These are phyloP conservation scores for Leptopilina syphax DNA, from an alignment of 2,888 invertebrate genomes.

Conservation along the genomic window DNA sequence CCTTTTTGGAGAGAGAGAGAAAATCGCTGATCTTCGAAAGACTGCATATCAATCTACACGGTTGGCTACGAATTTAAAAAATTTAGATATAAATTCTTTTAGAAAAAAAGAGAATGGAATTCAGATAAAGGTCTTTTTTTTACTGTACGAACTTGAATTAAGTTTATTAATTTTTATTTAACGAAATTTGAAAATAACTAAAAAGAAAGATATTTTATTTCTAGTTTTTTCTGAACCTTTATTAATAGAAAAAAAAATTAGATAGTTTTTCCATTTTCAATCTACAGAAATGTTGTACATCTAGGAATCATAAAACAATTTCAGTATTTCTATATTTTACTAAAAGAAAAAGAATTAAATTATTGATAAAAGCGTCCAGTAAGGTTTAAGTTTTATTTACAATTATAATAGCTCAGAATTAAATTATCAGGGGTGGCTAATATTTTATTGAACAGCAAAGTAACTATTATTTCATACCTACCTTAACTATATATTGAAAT, in stretches of 20 bases:
- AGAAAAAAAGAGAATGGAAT: background rate
- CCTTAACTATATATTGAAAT: too few species aligned
- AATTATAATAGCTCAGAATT: background rate
- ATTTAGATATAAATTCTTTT: background rate
- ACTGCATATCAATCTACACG: conserved; percentile 31
- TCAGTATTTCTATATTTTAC: background rate
- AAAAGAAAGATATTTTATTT: background rate
- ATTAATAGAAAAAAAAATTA: background rate
- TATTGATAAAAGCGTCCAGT: background rate
- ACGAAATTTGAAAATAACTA: background rate
- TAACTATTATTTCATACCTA: too few species aligned
- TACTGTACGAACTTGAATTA: background rate
- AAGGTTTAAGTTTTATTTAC: conserved; percentile 3
- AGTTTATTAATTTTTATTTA: background rate
- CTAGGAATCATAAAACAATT: background rate
- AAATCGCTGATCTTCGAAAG: conserved; percentile 21
- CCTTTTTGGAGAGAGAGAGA: background rate
- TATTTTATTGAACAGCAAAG: too few species aligned
- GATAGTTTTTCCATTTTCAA: background rate
- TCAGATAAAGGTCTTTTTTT: background rate
- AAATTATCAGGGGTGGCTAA: too few species aligned
- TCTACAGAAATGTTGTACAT: background rate
- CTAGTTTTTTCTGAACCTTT: too few species aligned
- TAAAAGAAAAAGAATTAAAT: background rate
- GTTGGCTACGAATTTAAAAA: conserved; percentile 13